Conservation (phyloP, 2,113 vertebrate species). For the Bos javanicus region DNA sequence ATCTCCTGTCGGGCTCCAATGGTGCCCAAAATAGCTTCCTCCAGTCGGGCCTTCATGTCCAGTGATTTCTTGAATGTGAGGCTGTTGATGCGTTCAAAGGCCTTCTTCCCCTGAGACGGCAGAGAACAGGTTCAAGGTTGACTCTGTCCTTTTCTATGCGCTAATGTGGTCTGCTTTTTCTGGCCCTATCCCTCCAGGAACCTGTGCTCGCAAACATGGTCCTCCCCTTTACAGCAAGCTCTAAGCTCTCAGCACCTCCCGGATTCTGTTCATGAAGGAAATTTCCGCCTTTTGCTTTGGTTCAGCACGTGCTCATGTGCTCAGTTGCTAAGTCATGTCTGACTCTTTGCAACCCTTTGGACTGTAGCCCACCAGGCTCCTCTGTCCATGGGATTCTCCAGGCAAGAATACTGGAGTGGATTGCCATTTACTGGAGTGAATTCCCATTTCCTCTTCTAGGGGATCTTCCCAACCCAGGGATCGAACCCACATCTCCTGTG, state of each 20-base stretch:
- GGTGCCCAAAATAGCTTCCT: slow-evolving; percentile 93
- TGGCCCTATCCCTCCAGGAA: neutral
- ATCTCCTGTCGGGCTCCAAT: slow-evolving; percentile 93
- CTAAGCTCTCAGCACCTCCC: neutral
- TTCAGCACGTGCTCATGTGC: neutral
- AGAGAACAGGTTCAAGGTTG: neutral
- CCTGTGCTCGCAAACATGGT: neutral
- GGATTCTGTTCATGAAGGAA: neutral
- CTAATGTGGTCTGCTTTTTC: neutral
- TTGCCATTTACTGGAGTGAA: neutral
- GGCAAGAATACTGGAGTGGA: neutral
- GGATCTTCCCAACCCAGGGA: neutral
- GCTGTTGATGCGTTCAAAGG: slow-evolving; percentile 92
- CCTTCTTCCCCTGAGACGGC: slow-evolving; percentile 85
- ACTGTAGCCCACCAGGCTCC: neutral
- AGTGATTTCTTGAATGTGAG: slow-evolving; percentile 94
- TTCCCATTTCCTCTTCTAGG: neutral
- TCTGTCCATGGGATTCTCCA: neutral
- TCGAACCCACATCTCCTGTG: neutral
- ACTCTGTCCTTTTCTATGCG: neutral
- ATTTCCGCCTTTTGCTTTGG: too few species aligned
- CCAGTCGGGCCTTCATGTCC: slow-evolving; percentile 94
- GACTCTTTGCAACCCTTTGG: neutral
- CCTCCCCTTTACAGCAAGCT: too few species aligned
- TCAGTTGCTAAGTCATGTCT: neutral